A percentile compares a stretch with the other conserved stretches of the same genome.
These are phyloP conservation scores for Rotaria sp. DNA, from an alignment of 2,888 invertebrate genomes.

Conservation along the genomic window DNA sequence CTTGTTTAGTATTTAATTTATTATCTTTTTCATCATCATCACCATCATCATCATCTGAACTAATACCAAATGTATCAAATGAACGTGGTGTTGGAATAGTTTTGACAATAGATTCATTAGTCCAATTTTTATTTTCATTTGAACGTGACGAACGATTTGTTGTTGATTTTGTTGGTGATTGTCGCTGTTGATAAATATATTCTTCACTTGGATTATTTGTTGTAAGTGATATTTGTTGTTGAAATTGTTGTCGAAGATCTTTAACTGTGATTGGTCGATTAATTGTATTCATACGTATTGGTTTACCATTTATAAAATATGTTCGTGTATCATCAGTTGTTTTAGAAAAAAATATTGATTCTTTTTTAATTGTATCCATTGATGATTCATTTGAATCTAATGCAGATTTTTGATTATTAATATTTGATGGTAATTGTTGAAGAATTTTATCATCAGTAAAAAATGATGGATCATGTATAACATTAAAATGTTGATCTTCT, in stretches of 20 bases:
- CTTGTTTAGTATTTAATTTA: background rate
- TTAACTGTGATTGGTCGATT: conserved; percentile 1
- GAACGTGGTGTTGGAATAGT: background rate
- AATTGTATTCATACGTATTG: background rate
- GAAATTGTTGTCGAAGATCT: conserved; percentile 21
- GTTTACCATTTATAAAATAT: background rate
- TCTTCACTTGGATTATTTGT: background rate
- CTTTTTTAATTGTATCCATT: background rate
- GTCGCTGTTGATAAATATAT: background rate
- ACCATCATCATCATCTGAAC: background rate
- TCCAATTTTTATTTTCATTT: background rate
- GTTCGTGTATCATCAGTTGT: background rate
- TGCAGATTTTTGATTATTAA: background rate
- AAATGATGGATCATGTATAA: conserved; percentile 9
- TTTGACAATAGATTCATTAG: background rate
- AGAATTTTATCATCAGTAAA: background rate
- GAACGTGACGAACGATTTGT: background rate
- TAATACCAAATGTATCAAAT: conserved; percentile 2
- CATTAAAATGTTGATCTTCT: background rate
- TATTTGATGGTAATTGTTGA: background rate
- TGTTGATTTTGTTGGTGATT: background rate
- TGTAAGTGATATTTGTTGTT: background rate
- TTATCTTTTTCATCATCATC: background rate
- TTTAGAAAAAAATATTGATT: background rate
- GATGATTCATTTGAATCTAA: background rate